These are phyloP conservation scores for Cepphus grylle DNA, from an alignment of 2,113 vertebrate genomes.

Conservation along the genomic window DNA sequence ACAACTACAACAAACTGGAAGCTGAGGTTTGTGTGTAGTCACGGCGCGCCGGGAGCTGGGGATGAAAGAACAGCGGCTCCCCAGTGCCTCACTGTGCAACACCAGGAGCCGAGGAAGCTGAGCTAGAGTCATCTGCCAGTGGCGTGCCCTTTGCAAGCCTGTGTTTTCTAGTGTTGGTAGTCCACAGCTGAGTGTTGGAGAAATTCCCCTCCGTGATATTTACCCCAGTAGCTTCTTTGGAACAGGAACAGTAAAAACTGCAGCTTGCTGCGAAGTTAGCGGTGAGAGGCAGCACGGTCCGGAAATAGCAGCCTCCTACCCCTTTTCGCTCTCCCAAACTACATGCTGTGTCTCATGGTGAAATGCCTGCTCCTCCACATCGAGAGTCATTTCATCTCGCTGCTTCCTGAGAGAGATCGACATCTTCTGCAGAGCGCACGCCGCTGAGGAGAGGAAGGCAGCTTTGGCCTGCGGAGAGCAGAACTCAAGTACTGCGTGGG, in stretches of 20 bases:
- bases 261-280: background rate
- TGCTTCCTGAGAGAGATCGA: slow-evolving; percentile 57
- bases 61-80: background rate
- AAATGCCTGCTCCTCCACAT: slow-evolving; percentile 51
- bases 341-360: slow-evolving; percentile 46
- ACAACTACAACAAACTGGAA: background rate
- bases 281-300: background rate
- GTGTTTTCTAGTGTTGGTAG: background rate
- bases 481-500: slow-evolving; percentile 65
- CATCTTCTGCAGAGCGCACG: slow-evolving; percentile 35
- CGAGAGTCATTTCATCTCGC: background rate
- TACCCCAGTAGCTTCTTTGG: slow-evolving; percentile 22
- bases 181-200: background rate
- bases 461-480: slow-evolving; percentile 52
- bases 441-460: slow-evolving; percentile 45
- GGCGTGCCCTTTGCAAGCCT: background rate
- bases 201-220: background rate
- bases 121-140: background rate
- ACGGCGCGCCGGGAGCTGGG: fast-evolving
- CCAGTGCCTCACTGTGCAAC: background rate
- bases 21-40: background rate
- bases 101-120: background rate
- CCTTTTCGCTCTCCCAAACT: slow-evolving; percentile 52
- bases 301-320: slow-evolving; percentile 66
- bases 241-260: slow-evolving; percentile 26